A percentile compares a stretch with the other conserved stretches of the same genome.
phyloP scores from a whole-genome alignment of 2,113 vertebrate species.

The Hemiscyllium ocellatum region DNA sequence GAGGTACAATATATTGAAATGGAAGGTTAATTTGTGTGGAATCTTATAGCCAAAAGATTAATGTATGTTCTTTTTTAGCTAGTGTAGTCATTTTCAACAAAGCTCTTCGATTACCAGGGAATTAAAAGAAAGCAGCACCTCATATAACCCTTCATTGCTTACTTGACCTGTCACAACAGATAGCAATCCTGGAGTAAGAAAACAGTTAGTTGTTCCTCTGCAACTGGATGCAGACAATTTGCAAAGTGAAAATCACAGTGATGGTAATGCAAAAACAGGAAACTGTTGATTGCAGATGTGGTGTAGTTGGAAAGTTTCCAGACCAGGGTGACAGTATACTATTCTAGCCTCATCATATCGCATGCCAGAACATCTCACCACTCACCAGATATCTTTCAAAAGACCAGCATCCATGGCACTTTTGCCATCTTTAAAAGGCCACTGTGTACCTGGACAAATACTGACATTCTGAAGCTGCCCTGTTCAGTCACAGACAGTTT shows the following conservation, averaged over 20 bases:
- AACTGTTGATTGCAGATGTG: not conserved
- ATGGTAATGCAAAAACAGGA: not conserved
- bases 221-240: not conserved
- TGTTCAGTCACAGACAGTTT: too few species aligned
- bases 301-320: too few species aligned
- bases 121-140: not conserved
- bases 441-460: too few species aligned
- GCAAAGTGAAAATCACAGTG: not conserved
- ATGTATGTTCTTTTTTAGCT: not conserved
- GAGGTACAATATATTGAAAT: not conserved
- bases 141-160: not conserved
- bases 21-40: not conserved
- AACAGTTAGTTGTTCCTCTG: not conserved
- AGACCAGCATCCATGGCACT: too few species aligned
- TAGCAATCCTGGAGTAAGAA: not conserved
- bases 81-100: not conserved
- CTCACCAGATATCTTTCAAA: too few species aligned
- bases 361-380: too few species aligned
- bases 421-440: too few species aligned
- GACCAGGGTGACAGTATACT: too few species aligned
- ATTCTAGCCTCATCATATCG: too few species aligned
- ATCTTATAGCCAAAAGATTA: not conserved
- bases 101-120: not conserved
- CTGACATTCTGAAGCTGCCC: too few species aligned
- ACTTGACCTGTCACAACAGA: not conserved